Evolutionary conservation across 2,797 vertebrate genomes (phyloP).

Genomic region (Fratercula arctica): DNA sequence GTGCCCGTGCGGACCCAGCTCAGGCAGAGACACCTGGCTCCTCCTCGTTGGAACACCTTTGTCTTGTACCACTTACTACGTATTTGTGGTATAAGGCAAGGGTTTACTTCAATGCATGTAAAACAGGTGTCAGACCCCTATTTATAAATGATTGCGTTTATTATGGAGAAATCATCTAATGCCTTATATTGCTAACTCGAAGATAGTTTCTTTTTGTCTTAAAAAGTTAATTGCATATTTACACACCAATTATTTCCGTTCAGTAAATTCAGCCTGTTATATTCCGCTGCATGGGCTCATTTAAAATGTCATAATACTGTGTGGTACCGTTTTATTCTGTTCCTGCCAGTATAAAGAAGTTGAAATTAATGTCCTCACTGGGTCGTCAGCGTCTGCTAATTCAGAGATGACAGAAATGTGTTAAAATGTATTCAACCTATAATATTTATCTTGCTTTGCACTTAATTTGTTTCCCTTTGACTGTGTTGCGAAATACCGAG

Average conservation of each 20-base stretch:
- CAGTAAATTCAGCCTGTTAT: background rate
- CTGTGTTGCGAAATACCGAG: constrained; percentile 29
- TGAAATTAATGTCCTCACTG: background rate
- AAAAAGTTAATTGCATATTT: background rate
- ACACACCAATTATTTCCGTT: background rate
- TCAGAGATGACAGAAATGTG: background rate
- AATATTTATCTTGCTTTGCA: constrained; percentile 40
- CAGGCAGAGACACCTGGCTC: accelerated
- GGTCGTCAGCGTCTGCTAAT: constrained; percentile 30
- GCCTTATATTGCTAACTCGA: background rate
- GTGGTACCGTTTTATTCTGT: background rate
- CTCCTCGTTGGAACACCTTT: background rate
- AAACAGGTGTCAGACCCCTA: background rate
- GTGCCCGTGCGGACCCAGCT: background rate
- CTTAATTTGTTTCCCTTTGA: constrained; percentile 34
- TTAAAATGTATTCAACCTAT: background rate
- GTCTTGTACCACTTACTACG: accelerated
- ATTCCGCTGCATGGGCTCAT: background rate
- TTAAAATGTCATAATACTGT: background rate
- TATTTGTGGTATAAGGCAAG: background rate
- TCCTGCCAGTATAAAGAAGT: background rate
- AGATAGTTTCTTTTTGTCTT: background rate
- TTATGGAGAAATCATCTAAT: background rate
- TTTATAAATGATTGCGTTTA: background rate
- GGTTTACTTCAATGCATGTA: background rate